Base-by-base conservation (phyloP, 2,888 invertebrate genomes). In the Pedicia rivosa region DNA sequence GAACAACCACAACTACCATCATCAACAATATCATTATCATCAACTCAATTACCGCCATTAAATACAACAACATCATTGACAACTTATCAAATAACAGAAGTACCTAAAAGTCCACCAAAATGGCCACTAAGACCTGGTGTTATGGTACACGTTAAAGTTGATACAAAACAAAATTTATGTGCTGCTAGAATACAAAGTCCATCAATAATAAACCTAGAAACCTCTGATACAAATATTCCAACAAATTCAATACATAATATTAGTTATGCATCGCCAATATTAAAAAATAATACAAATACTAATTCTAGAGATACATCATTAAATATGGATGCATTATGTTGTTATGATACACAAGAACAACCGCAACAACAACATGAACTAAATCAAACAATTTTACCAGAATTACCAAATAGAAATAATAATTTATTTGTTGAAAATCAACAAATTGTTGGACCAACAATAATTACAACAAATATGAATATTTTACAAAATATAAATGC, bases 91-190 rank as follows among this genome's bases (percentile, higher is more conserved):
- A n/a, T n/a, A n/a, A n/a, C 27, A 39, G 47, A 51, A 41, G 48
- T 54, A 44, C 61, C 62, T 26, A 61, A 59, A 49, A 60, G 59
- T 40, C 62, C 61, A 38, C 61, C 61, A 28, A 57, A 82, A 54
- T 90, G 88, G 88, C 88, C 88, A 7, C 62, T 87, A 41, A 79
- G 83, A 52, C 87, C 88, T 3, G 88, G 88, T 36, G 86, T 88
- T 37, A 67, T 88, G 51, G 79, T 88, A 34, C 88, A 88, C 56
- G 78, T 87, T 16, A 59, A 57, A 47, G 56, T 53, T 42, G 86
- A 86, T 63, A 81, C 82, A 39, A 74, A 79, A 56, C 79, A 82
- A 57, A 80, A 78, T 47, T 52, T 73, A 12, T 70, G 72, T 47
- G 71, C 72, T 20, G 56, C 57, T 49, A 55, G 59, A n/a, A n/a